Conservation (phyloP, 2,113 vertebrate species). For the Amphiprion percula region DNA sequence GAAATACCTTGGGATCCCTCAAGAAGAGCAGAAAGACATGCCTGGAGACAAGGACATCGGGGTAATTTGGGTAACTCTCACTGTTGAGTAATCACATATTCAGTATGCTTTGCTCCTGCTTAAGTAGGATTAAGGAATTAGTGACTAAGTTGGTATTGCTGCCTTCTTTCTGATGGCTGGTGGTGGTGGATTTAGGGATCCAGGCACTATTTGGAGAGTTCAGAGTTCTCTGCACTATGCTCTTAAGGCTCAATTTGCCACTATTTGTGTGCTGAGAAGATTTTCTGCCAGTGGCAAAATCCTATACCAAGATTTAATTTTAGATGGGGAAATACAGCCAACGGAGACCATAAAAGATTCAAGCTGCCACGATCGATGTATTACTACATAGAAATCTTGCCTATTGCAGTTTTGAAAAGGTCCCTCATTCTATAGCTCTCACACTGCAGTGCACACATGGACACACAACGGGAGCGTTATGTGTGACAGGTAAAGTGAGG, state of each 20-base stretch:
- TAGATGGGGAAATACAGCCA: neutral
- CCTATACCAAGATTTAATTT: neutral
- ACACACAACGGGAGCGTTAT: slow-evolving; percentile 67
- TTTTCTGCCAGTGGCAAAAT: neutral
- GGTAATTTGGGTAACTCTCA: neutral
- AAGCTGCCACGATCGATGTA: neutral
- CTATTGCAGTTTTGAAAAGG: slow-evolving; percentile 5
- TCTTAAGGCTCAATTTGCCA: neutral
- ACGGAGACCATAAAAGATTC: neutral
- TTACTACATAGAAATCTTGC: neutral
- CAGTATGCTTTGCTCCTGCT: neutral
- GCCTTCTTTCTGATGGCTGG: too few species aligned
- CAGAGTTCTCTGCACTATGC: neutral
- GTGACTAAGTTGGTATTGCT: neutral
- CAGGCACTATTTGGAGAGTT: neutral
- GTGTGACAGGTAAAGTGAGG: slow-evolving; percentile 66
- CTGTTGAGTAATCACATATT: neutral
- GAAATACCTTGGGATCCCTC: too few species aligned
- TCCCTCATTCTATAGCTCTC: slow-evolving; percentile 2
- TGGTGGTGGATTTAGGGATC: neutral
- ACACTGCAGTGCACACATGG: slow-evolving; percentile 31
- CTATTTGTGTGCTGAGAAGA: neutral
- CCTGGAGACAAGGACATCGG: too few species aligned
- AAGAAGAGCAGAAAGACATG: too few species aligned
- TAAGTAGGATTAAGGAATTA: slow-evolving; percentile 11